phyloP scores from a whole-genome alignment of 1,140 invertebrate genomes.

The Diabrotica undecimpunctata region DNA sequence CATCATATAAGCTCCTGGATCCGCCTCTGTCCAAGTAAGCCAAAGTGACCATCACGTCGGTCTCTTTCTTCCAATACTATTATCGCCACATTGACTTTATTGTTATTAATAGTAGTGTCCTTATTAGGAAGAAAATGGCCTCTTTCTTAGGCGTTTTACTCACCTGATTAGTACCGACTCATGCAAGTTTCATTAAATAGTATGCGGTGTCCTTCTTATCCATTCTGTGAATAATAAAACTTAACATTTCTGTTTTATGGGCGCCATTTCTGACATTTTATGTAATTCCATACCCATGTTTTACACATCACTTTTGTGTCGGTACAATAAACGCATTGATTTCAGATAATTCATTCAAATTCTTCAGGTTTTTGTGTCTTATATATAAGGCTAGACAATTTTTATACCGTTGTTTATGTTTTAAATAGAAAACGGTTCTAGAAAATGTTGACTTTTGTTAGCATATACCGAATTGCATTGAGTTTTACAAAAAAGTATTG shows the following conservation, averaged over 20 bases:
- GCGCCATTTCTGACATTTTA: slow-evolving; percentile 31
- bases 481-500: too few relatives aligned
- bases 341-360: slow-evolving; percentile 22
- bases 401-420: too few relatives aligned
- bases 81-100: slow-evolving; percentile 49
- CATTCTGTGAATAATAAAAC: slow-evolving; percentile 40
- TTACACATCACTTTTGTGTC: slow-evolving; percentile 38
- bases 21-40: background rate
- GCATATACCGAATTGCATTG: too few relatives aligned
- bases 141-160: slow-evolving; percentile 41
- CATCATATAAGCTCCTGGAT: background rate
- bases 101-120: slow-evolving; percentile 48
- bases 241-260: slow-evolving; percentile 39
- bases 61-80: slow-evolving; percentile 44
- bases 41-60: slow-evolving; percentile 24
- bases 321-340: slow-evolving; percentile 31
- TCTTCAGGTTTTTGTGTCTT: too few relatives aligned
- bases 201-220: slow-evolving; percentile 20
- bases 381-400: too few relatives aligned
- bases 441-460: too few relatives aligned
- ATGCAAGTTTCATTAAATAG: slow-evolving; percentile 38
- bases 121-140: slow-evolving; percentile 43
- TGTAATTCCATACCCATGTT: slow-evolving; percentile 33
- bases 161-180: slow-evolving; percentile 43
- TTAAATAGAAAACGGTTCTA: too few relatives aligned